These are phyloP conservation scores for Elgaria multicarinata DNA, from an alignment of 2,113 vertebrate genomes.

Conservation along the genomic window DNA sequence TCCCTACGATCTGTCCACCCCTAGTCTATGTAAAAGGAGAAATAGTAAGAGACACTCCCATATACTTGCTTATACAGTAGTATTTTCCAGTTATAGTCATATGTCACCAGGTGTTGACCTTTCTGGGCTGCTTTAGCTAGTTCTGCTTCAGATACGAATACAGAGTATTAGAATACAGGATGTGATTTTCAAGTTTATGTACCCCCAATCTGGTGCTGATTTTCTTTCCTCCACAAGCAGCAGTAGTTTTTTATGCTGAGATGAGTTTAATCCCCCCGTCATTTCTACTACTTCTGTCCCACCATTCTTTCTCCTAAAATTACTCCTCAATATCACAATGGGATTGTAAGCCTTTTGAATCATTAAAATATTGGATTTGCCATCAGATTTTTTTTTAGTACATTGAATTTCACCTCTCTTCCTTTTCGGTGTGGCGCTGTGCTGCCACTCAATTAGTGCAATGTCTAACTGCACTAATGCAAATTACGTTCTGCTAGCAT, in stretches of 20 bases:
- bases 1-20: no score
- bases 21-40: not conserved
- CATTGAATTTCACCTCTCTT: not conserved
- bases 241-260: not conserved
- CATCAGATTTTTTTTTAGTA: not conserved
- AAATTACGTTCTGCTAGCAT: no score
- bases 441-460: no score
- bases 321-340: not conserved
- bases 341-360: not conserved
- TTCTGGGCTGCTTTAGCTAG: not conserved
- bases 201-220: not conserved
- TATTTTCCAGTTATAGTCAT: not conserved
- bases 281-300: not conserved
- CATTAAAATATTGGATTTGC: not conserved
- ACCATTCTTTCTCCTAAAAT: not conserved
- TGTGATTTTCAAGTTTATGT: not conserved
- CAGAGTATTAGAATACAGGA: not conserved
- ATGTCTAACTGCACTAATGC: no score
- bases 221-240: not conserved
- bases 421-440: not conserved
- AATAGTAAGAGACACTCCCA: not conserved
- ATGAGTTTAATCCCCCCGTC: not conserved
- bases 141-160: not conserved
- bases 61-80: not conserved
- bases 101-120: not conserved